These are phyloP conservation scores for Chloroclystis v-ata DNA, from an alignment of 2,888 invertebrate species.

Conservation along the genomic window DNA sequence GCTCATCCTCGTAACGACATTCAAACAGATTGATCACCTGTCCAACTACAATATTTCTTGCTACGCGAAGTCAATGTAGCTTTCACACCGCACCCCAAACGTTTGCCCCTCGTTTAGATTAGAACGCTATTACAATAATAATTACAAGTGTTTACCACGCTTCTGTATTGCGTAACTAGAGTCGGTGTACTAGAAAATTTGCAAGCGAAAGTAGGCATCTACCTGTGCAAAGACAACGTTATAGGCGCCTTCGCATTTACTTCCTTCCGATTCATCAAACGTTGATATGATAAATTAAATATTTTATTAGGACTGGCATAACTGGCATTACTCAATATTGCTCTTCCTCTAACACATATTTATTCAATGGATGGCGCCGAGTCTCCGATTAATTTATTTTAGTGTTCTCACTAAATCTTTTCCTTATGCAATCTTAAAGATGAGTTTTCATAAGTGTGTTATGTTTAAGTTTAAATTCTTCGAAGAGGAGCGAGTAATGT, in stretches of 20 bases:
- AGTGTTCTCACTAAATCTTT: slow-evolving; percentile 19
- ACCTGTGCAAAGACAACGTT: slow-evolving; percentile 30
- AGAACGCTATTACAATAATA: slow-evolving; percentile 65
- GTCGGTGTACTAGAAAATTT: slow-evolving; percentile 54
- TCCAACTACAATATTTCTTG: slow-evolving; percentile 17
- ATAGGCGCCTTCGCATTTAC: slow-evolving; percentile 8
- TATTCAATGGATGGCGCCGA: slow-evolving; percentile 17
- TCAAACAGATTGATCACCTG: slow-evolving; percentile 22
- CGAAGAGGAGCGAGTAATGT: not conserved
- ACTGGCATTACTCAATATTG: slow-evolving; percentile 17
- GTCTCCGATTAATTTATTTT: slow-evolving; percentile 16
- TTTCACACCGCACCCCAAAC: slow-evolving; percentile 44
- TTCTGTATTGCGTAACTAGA: slow-evolving; percentile 47
- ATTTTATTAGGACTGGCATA: slow-evolving; percentile 21
- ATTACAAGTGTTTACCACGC: slow-evolving; percentile 59
- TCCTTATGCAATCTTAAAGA: slow-evolving; percentile 30
- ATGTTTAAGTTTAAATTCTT: not conserved
- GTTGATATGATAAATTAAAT: slow-evolving; percentile 14
- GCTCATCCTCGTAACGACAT: slow-evolving; percentile 14
- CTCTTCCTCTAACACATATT: slow-evolving; percentile 16
- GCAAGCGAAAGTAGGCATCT: slow-evolving; percentile 58
- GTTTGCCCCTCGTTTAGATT: slow-evolving; percentile 53
- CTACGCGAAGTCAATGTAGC: slow-evolving; percentile 18
- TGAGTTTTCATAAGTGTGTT: slow-evolving; percentile 9
- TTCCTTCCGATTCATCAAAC: slow-evolving; percentile 14